These are phyloP conservation scores for Beris chalybata DNA, from an alignment of 2,888 invertebrate genomes.

Conservation along the genomic window DNA sequence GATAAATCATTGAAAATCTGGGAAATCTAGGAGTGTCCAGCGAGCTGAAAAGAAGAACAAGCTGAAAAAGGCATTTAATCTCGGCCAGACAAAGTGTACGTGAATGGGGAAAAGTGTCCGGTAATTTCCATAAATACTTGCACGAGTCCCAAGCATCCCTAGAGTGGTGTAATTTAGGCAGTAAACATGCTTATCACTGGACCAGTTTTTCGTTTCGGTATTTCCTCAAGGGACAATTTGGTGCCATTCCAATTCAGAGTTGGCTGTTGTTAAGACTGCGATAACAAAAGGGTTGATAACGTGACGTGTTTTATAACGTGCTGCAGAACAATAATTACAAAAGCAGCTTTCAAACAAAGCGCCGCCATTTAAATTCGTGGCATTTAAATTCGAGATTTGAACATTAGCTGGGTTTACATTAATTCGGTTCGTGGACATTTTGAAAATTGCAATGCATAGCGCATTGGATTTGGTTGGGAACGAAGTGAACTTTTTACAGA, in stretches of 20 bases:
- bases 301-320: conserved; percentile 27
- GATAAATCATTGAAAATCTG: conserved; percentile 17
- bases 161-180: conserved; percentile 21
- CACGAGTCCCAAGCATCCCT: conserved; percentile 15
- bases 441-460: too few species aligned
- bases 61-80: not conserved
- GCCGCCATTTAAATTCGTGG: too few species aligned
- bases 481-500: too few species aligned
- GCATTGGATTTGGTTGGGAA: too few species aligned
- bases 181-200: conserved; percentile 17
- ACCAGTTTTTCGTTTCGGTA: conserved; percentile 6
- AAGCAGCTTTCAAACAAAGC: not conserved
- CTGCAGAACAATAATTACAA: not conserved
- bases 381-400: too few species aligned
- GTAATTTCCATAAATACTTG: conserved; percentile 6
- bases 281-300: conserved; percentile 27
- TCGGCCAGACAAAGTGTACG: conserved; percentile 15
- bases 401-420: too few species aligned
- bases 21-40: too few species aligned
- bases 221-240: conserved; percentile 22
- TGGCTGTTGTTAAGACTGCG: conserved; percentile 7
- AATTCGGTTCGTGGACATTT: too few species aligned
- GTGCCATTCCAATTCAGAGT: conserved; percentile 11
- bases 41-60: not conserved
- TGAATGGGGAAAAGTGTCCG: conserved; percentile 18